These are phyloP conservation scores for Parazoanthus darwini DNA, from an alignment of 92 coral and sea anemone genomes.

Conservation along the genomic window DNA sequence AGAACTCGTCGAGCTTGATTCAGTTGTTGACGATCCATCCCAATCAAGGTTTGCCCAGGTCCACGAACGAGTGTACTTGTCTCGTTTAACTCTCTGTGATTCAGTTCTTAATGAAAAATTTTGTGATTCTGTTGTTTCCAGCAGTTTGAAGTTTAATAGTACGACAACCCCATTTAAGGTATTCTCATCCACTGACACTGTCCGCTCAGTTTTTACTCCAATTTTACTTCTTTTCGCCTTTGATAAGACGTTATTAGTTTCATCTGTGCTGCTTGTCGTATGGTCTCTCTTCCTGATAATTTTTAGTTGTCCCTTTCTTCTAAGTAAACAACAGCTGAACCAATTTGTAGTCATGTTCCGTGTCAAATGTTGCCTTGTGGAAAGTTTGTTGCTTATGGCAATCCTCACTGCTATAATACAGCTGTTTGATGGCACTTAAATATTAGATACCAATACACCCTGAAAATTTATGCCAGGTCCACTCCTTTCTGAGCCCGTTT, in stretches of 20 bases:
- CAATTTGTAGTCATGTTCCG: background rate
- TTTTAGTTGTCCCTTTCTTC: background rate
- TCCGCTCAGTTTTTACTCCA: background rate
- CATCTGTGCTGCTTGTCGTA: background rate
- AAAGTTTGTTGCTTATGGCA: background rate
- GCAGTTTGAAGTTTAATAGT: background rate
- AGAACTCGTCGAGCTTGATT: background rate
- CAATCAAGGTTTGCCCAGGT: slow-evolving; percentile 14
- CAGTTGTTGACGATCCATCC: background rate
- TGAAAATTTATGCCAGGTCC: no score
- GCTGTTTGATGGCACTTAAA: no score
- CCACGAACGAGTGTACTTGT: slow-evolving; percentile 14
- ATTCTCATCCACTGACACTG: background rate
- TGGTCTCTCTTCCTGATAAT: background rate
- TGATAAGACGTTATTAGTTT: background rate
- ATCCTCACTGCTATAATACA: no score
- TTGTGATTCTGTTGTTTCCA: background rate
- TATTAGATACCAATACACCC: no score
- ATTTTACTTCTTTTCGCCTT: background rate
- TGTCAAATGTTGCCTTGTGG: background rate
- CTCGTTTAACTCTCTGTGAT: background rate
- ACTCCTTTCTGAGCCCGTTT: no score
- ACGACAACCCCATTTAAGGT: background rate
- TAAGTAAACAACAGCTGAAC: background rate
- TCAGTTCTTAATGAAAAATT: background rate